These are phyloP conservation scores for Ricordea florida DNA, from an alignment of 92 coral and sea anemone species.

Conservation along the genomic window DNA sequence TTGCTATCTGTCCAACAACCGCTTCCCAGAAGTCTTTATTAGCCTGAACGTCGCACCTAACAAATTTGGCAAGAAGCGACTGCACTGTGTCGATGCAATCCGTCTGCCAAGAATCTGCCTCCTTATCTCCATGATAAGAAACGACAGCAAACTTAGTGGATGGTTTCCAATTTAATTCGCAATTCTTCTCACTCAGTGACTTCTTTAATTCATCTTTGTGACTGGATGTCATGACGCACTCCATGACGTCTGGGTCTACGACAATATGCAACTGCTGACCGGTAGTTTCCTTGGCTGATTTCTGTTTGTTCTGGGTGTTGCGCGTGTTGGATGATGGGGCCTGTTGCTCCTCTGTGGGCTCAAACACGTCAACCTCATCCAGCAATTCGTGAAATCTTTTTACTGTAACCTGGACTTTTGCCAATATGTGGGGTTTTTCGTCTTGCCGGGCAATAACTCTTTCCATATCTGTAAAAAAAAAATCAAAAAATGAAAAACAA, in stretches of 20 bases:
- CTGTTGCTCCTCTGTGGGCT: neutral
- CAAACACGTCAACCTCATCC: slow-evolving; percentile 16
- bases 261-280: slow-evolving; percentile 38
- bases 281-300: neutral
- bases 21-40: slow-evolving; percentile 52
- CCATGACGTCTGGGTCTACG: slow-evolving; percentile 78
- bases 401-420: slow-evolving; percentile 32
- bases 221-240: slow-evolving; percentile 30
- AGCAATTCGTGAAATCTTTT: slow-evolving; percentile 41
- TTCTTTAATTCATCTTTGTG: slow-evolving; percentile 24
- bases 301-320: neutral
- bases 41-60: slow-evolving; percentile 30
- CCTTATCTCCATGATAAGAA: slow-evolving; percentile 23
- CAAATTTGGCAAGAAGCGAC: slow-evolving; percentile 8
- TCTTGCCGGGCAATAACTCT: slow-evolving; percentile 3
- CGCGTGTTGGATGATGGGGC: neutral
- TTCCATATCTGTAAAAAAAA: slow-evolving; percentile 32
- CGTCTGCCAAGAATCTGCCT: slow-evolving; percentile 29
- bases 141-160: slow-evolving; percentile 21
- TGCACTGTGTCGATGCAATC: slow-evolving; percentile 34
- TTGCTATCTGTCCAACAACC: slow-evolving; percentile 25
- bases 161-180: slow-evolving; percentile 37
- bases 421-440: slow-evolving; percentile 17
- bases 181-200: slow-evolving; percentile 18
- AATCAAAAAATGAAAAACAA: neutral